Conservation (phyloP, 2,888 invertebrate genomes). For the Unio pictorum region DNA sequence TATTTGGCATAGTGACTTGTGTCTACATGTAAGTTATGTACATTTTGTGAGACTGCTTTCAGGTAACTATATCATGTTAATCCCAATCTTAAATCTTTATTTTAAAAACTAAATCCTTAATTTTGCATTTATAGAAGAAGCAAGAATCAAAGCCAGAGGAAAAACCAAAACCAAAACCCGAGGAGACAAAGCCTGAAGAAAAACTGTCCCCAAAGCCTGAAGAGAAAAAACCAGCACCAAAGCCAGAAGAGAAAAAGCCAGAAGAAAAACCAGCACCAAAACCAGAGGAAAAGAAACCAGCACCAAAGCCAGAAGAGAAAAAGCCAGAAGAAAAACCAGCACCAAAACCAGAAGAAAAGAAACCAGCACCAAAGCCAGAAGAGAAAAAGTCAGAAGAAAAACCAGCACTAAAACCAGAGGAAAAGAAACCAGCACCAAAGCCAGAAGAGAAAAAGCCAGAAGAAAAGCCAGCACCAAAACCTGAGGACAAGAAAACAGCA, state of each 20-base stretch:
- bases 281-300: slow-evolving; percentile 2
- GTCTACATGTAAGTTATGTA: too few species aligned
- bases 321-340: slow-evolving; percentile 28
- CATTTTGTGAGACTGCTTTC: too few species aligned
- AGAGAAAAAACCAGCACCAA: not conserved
- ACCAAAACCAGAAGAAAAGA: slow-evolving; percentile 20
- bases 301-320: slow-evolving; percentile 20
- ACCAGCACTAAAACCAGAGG: slow-evolving; percentile 18
- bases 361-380: slow-evolving; percentile 76
- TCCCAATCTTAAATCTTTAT: too few species aligned
- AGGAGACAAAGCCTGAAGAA: not conserved
- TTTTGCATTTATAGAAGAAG: too few species aligned
- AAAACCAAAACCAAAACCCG: too few species aligned
- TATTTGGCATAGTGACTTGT: too few species aligned
- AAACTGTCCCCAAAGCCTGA: not conserved
- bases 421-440: slow-evolving; percentile 14
- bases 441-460: slow-evolving; percentile 11
- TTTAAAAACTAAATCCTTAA: too few species aligned
- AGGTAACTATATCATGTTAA: too few species aligned
- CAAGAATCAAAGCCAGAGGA: too few species aligned
- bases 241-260: not conserved
- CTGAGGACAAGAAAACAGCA: slow-evolving; percentile 5
- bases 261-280: slow-evolving; percentile 5
- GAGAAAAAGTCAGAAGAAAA: slow-evolving; percentile 27
- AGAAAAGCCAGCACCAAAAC: slow-evolving; percentile 5